Conservation (phyloP, 1,140 invertebrate species). For the Sminthurinus signatus region DNA sequence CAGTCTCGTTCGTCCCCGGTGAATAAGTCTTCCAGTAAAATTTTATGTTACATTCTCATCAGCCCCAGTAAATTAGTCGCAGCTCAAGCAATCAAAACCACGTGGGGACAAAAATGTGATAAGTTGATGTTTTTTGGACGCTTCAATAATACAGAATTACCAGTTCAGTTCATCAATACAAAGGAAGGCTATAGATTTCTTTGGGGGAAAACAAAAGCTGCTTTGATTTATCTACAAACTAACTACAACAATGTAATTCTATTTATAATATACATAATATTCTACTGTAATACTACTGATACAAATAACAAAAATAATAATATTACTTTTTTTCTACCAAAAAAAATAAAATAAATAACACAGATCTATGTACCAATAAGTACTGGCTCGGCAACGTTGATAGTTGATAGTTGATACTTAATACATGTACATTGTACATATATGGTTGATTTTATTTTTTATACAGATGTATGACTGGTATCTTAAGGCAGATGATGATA, state of each 20-base stretch:
- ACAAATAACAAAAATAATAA: conserved; percentile 5
- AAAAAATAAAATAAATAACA: too few relatives aligned
- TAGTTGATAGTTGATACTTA: background rate
- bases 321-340: background rate
- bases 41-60: conserved; percentile 36
- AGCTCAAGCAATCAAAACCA: conserved; percentile 30
- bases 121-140: conserved; percentile 35
- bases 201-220: conserved; percentile 38
- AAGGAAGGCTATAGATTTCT: conserved; percentile 33
- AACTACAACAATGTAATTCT: conserved; percentile 12
- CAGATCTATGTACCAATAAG: background rate
- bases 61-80: conserved; percentile 14
- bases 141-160: conserved; percentile 23
- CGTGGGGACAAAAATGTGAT: conserved; percentile 39
- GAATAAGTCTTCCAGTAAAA: conserved; percentile 1
- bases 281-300: background rate
- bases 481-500: conserved; percentile 50
- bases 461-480: conserved; percentile 45
- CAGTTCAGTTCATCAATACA: conserved; percentile 20
- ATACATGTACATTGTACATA: conserved; percentile 1
- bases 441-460: conserved; percentile 11
- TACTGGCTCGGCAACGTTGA: too few relatives aligned
- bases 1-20: too few relatives aligned
- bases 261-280: background rate
- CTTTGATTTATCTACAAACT: conserved; percentile 17